Conservation (phyloP, 2,113 vertebrate species). For the Apaloderma vittatum region DNA sequence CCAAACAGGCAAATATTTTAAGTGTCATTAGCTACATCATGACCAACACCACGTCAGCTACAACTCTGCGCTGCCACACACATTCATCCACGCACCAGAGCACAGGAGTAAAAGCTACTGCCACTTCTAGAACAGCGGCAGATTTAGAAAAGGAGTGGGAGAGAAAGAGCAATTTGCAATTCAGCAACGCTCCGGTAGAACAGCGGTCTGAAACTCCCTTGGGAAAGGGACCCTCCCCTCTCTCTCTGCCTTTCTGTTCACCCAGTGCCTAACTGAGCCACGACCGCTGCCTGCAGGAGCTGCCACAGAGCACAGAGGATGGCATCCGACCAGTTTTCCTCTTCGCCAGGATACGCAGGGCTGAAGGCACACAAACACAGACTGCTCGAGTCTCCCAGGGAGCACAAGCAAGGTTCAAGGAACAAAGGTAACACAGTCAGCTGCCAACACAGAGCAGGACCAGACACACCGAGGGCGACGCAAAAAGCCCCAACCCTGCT, state of each 20-base stretch:
- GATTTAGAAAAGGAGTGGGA: constrained; percentile 36
- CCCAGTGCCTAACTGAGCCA: neutral
- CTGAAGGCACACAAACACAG: neutral
- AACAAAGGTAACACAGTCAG: neutral
- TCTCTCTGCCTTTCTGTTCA: neutral
- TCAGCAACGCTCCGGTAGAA: neutral
- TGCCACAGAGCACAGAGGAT: neutral
- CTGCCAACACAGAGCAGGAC: neutral
- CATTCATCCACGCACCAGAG: neutral
- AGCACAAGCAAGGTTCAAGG: neutral
- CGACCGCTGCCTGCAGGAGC: neutral
- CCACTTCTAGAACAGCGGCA: neutral
- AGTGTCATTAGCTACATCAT: neutral
- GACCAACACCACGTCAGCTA: neutral
- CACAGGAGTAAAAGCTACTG: neutral
- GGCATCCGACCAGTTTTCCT: neutral
- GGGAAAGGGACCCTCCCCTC: neutral
- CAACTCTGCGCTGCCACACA: neutral
- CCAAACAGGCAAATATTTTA: neutral
- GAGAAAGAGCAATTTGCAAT: neutral
- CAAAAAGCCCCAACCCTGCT: neutral
- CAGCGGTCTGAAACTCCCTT: neutral
- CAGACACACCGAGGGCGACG: fast-evolving
- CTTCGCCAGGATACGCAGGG: neutral
- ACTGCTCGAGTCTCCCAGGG: neutral